These are phyloP conservation scores for Liolophura sinensis DNA, from an alignment of 1,140 invertebrate genomes.

Conservation along the genomic window DNA sequence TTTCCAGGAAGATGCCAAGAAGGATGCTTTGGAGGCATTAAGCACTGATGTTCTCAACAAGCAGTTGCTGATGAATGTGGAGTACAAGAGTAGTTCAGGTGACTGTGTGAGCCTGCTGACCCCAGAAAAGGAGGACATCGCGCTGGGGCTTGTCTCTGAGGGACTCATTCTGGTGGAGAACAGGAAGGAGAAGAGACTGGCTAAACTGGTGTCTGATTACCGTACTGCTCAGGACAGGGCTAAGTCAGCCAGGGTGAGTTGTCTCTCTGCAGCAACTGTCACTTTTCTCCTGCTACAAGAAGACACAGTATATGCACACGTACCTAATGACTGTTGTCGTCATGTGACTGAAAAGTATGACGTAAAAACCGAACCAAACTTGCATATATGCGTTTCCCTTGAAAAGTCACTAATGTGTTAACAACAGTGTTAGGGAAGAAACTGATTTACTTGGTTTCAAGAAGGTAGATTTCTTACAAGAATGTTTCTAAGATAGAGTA, in stretches of 20 bases:
- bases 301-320: too few species aligned
- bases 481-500: too few species aligned
- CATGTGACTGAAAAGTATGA: too few species aligned
- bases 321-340: too few species aligned
- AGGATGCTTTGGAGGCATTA: slow-evolving; percentile 70
- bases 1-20: slow-evolving; percentile 72
- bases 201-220: slow-evolving; percentile 82
- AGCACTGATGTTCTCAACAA: slow-evolving; percentile 51
- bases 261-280: too few species aligned
- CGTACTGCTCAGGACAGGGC: slow-evolving; percentile 82
- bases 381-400: too few species aligned
- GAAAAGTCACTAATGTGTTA: too few species aligned
- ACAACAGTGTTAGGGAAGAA: too few species aligned
- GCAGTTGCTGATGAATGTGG: slow-evolving; percentile 62
- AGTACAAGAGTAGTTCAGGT: slow-evolving; percentile 64
- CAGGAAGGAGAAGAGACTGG: slow-evolving; percentile 78
- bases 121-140: slow-evolving; percentile 74
- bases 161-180: slow-evolving; percentile 83
- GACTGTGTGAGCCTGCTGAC: slow-evolving; percentile 73
- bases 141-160: slow-evolving; percentile 80
- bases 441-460: too few species aligned
- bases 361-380: too few species aligned
- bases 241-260: slow-evolving; percentile 70
- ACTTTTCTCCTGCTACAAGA: too few species aligned
- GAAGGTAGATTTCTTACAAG: too few species aligned